Evolutionary conservation across 2,888 invertebrate genomes (phyloP), one percentile per base, ranked within the genome.

Genomic region (Drosophila meridiana): DNA sequence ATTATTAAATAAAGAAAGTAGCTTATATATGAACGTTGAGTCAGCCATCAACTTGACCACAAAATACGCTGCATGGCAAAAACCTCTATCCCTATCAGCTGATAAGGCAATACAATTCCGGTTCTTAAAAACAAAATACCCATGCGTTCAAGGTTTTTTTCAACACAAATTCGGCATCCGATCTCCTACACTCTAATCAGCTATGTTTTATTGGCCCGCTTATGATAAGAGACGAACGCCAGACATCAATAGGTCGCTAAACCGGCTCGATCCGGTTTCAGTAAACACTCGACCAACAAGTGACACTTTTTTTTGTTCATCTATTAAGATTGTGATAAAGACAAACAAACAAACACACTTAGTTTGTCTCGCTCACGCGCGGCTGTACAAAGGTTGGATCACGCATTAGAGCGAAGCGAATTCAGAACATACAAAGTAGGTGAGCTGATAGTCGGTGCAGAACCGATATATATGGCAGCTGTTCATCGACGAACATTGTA

Each of bases 231-330:
- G 52, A 45, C 28, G 30, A 36, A 48, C 43, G 55, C 64, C 38
- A 56, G 52, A 42, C 76, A 80, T 48, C 40, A 79, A 63, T 67
- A 52, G 64, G 52, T 76, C 67, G 40, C 28, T 8, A 64, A 83
- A 79, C 89, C 61, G 55, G 82, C 76, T 69, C 8, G 2, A 81
- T 38, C 66, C 72, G 67, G 87, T 85, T 83, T 30, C 45, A 20
- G 45, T 53, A 45, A 58, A 7, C 59, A 64, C 62, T 78, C 65
- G 47, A 62, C 48, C 59, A 64, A 58, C 59, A 66, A 80, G 62
- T 62, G 60, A 36, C 56, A 47, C 30, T 72, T 58, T 59, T 59
- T 70, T 58, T 58, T 58, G 62, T 61, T 69, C 36, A 8, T 30
- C 43, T 67, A 53, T 61, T 86, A 73, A 48, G 65, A 40, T 59